phyloP scores from a whole-genome alignment of 92 coral and sea anemone genomes.

The Porites cylindrica region DNA sequence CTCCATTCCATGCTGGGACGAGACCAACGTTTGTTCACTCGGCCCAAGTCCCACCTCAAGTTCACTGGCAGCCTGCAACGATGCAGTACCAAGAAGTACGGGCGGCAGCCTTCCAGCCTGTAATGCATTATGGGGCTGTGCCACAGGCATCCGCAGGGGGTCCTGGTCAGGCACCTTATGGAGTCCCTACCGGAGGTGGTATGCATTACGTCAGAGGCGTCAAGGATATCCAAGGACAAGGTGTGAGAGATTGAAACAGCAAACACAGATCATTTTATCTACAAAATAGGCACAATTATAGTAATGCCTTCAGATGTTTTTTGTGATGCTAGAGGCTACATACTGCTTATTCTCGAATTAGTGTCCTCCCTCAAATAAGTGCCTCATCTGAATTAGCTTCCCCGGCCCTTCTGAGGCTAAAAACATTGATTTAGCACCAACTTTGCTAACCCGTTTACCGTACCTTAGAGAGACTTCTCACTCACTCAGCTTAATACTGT shows the following conservation, averaged over 20 bases:
- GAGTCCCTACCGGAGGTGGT: conserved; percentile 66
- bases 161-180: conserved; percentile 72
- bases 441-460: too few relatives aligned
- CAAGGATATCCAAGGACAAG: conserved; percentile 58
- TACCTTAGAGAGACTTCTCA: too few relatives aligned
- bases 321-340: not conserved
- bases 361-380: too few relatives aligned
- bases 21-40: conserved; percentile 71
- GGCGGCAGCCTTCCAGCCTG: conserved; percentile 84
- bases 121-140: conserved; percentile 85
- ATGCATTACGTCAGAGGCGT: conserved; percentile 82
- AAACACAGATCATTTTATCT: too few relatives aligned
- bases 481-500: too few relatives aligned
- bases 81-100: conserved; percentile 78
- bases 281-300: too few relatives aligned
- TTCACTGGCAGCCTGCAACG: conserved; percentile 93
- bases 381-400: too few relatives aligned
- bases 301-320: not conserved
- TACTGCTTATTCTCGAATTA: too few relatives aligned
- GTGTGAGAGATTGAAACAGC: not conserved
- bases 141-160: conserved; percentile 68
- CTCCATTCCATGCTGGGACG: conserved; percentile 77
- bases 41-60: conserved; percentile 77
- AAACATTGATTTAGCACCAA: too few relatives aligned
- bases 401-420: too few relatives aligned